Percentiles rank a stretch among this genome's conserved stretches.
Conservation (phyloP, 2,888 invertebrate genomes). For the Thymelicus sylvestris region DNA sequence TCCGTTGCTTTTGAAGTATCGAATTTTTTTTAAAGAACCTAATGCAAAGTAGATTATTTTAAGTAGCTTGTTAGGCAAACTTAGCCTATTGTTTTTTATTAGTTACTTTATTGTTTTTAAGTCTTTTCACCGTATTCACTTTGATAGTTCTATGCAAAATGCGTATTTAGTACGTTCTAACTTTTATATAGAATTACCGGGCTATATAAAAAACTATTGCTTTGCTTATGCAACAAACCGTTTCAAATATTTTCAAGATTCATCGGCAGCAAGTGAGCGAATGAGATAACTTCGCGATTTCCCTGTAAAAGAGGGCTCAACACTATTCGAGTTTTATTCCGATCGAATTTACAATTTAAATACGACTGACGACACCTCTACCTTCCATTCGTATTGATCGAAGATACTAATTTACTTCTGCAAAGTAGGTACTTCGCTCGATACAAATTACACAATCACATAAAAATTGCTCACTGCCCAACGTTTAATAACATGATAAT, state of each 20-base stretch:
- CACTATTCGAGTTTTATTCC: constrained; percentile 71
- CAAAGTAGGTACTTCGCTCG: constrained; percentile 3
- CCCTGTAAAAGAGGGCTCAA: constrained; percentile 79
- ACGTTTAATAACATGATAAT: no score
- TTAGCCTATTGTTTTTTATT: no score
- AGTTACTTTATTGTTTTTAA: no score
- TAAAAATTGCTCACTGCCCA: no score
- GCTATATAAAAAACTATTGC: no score
- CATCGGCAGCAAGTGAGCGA: constrained; percentile 55
- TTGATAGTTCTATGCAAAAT: no score
- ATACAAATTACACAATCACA: no score
- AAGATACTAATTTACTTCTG: constrained; percentile 13
- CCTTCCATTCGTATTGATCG: constrained; percentile 23
- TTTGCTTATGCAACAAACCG: neutral
- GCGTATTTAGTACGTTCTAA: neutral
- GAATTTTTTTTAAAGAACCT: no score
- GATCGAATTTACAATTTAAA: constrained; percentile 74
- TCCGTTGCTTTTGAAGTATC: no score
- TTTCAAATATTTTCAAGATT: constrained; percentile 6
- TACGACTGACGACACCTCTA: constrained; percentile 49
- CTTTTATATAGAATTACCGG: neutral
- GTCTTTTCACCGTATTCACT: no score
- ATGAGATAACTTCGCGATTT: constrained; percentile 78
- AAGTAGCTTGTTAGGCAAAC: no score
- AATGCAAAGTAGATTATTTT: no score